These are phyloP conservation scores for Tanypteryx hageni DNA, from an alignment of 2,888 invertebrate species.

Conservation along the genomic window DNA sequence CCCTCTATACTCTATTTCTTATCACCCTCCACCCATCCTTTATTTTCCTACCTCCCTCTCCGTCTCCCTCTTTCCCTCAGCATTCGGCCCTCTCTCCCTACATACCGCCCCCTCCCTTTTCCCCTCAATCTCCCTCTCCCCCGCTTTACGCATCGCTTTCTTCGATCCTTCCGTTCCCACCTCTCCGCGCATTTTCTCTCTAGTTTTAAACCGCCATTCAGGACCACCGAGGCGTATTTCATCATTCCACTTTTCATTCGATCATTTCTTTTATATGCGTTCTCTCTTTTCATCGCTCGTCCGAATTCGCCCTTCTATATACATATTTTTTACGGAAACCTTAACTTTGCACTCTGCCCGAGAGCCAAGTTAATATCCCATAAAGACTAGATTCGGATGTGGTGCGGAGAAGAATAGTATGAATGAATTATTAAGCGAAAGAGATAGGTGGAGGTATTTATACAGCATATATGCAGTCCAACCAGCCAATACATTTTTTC, in stretches of 20 bases:
- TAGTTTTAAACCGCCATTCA: conserved; percentile 67
- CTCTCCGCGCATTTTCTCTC: conserved; percentile 70
- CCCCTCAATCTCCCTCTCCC: conserved; percentile 22
- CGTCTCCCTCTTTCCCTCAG: conserved; percentile 66
- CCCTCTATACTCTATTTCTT: not conserved
- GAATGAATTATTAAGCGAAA: not conserved
- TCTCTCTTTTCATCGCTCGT: not conserved
- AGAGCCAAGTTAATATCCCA: not conserved
- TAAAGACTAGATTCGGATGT: not conserved
- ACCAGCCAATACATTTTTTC: no score
- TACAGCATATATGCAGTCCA: no score
- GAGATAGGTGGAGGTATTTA: not conserved
- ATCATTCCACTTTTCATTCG: conserved; percentile 15
- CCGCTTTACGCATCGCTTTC: conserved; percentile 45
- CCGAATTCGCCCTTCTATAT: not conserved
- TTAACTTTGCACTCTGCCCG: conserved; percentile 10
- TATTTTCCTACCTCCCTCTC: conserved; percentile 65
- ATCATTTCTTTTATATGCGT: conserved; percentile 10
- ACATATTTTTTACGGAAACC: not conserved
- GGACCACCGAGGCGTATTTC: conserved; percentile 7
- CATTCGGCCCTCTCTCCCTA: conserved; percentile 68
- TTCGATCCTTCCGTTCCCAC: conserved; percentile 37
- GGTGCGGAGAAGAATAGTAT: not conserved
- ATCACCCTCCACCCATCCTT: conserved; percentile 8
- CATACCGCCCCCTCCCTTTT: conserved; percentile 66